Conservation (phyloP, 2,113 vertebrate species). For the Anolis carolinensis region DNA sequence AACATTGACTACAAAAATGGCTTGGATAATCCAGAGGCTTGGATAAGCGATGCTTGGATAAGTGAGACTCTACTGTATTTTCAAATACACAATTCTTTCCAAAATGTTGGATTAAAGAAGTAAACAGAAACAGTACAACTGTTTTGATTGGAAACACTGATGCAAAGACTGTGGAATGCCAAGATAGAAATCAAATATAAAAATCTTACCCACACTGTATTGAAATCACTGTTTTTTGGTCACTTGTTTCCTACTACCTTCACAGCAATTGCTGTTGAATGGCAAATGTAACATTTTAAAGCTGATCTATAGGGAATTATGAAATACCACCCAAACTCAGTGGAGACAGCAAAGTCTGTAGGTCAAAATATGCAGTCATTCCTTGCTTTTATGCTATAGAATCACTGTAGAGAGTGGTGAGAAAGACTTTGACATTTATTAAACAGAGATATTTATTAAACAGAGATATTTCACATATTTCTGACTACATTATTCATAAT, state of each 20-base stretch:
- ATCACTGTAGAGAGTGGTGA: background rate
- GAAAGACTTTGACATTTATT: background rate
- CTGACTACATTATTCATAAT: conserved; percentile 39
- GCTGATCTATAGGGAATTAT: conserved; percentile 8
- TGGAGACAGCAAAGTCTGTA: conserved; percentile 3
- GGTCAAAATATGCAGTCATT: background rate
- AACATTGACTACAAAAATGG: no score
- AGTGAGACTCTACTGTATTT: no score
- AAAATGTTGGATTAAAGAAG: background rate
- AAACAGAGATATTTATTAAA: background rate
- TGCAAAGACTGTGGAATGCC: background rate
- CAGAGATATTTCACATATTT: background rate
- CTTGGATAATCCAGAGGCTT: no score
- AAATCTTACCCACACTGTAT: background rate
- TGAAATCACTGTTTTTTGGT: background rate
- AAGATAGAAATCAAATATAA: background rate
- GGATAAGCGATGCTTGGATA: no score
- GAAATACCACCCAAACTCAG: conserved; percentile 15
- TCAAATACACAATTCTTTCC: background rate
- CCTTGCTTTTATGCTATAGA: conserved; percentile 40
- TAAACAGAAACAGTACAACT: background rate
- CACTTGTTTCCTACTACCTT: background rate
- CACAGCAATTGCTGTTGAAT: background rate
- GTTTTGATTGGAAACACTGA: background rate
- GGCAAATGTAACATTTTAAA: conserved; percentile 16